Base-by-base conservation (phyloP, 1,140 invertebrate genomes). In the Drosophila truncata region DNA sequence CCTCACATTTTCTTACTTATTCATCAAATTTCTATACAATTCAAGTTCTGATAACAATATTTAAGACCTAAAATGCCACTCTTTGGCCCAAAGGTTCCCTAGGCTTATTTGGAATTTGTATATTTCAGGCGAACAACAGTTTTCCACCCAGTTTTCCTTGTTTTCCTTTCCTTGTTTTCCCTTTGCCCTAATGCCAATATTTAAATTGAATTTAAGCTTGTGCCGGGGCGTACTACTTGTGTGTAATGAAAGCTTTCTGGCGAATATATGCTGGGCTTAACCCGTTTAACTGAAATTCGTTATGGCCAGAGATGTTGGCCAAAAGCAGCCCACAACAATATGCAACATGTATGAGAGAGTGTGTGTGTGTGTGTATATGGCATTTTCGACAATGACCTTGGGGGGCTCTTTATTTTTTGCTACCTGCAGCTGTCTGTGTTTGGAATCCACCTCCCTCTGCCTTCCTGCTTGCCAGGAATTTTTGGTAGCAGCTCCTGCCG, bases 211-310 rank as follows among this genome's bases (percentile, higher is more conserved):
- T 67, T 70, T 70, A 54, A 66, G 50, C 62, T n/a, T 29, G 33
- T 9, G 11, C 31, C 11, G 16, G 25, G 9, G 25, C n/a, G 14
- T 31, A 50, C 20, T n/a, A n/a, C 14, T 57, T 57, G 31, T 52
- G 31, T 25, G 46, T 62, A 52, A 62, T 20, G 46, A 65, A 35
- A 16, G 42, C 60, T 49, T 64, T 49, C 25, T 23, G 35, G 8
- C 58, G 44, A 16, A 42, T 65, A n/a, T 20, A 31, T 50, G 39
- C 44, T 23, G 65, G n/a, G 60, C 61, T 44, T 70, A 70, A 66
- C 61, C 66, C 29, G 66, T 65, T 70, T 70, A 70, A 52, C 29
- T 8, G 46, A 67, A 70, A 67, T 70, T 55, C 63, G 42, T 44
- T 70, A 29, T 54, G 63, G 46, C 46, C 62, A 42, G 44, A 27